These are phyloP conservation scores for Agriopis leucophaearia DNA, from an alignment of 2,888 invertebrate species.

Conservation along the genomic window DNA sequence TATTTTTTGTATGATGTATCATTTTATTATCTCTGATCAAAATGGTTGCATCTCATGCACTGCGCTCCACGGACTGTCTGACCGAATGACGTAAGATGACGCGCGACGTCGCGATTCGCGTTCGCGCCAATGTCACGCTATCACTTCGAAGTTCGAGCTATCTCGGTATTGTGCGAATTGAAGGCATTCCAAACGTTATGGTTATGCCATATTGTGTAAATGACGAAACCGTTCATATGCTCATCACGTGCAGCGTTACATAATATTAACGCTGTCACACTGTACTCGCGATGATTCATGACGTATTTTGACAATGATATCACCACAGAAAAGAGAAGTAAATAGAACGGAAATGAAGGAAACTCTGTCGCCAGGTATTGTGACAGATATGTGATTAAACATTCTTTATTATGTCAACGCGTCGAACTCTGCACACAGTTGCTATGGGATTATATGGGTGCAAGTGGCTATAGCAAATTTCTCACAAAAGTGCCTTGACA, in stretches of 20 bases:
- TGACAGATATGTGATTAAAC: too few relatives aligned
- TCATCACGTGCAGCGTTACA: conserved; percentile 23
- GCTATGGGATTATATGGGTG: too few relatives aligned
- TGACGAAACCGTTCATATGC: conserved; percentile 19
- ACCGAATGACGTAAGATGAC: conserved; percentile 43
- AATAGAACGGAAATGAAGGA: too few relatives aligned
- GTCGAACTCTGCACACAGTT: too few relatives aligned
- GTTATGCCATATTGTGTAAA: conserved; percentile 31
- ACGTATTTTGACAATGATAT: neutral
- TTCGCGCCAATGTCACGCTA: conserved; percentile 40
- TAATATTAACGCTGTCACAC: conserved; percentile 22
- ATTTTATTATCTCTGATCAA: neutral
- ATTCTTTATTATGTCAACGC: too few relatives aligned
- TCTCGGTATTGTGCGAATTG: conserved; percentile 21
- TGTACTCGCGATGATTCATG: conserved; percentile 13
- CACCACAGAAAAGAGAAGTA: too few relatives aligned
- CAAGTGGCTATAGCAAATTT: too few relatives aligned
- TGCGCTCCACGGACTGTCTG: conserved; percentile 3
- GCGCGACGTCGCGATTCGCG: conserved; percentile 27
- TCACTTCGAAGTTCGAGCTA: conserved; percentile 10
- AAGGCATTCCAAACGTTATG: conserved; percentile 25
- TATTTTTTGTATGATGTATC: too few relatives aligned
- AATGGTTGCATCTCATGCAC: neutral
- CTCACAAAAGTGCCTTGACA: too few relatives aligned
- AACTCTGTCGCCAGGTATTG: too few relatives aligned